Conservation (phyloP, 2,113 vertebrate species). For the Herpailurus yagouaroundi region DNA sequence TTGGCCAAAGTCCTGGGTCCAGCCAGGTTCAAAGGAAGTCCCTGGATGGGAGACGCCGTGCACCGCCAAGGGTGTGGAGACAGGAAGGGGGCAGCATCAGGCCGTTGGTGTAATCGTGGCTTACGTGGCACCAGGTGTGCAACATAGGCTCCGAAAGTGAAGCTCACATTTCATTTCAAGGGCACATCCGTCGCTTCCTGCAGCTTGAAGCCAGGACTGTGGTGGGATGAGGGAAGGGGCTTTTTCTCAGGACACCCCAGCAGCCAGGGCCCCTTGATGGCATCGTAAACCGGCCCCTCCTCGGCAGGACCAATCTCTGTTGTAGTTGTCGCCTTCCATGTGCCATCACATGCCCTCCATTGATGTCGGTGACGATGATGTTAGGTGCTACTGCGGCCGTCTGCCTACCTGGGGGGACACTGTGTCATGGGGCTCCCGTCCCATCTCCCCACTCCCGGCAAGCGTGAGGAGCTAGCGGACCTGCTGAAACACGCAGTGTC, state of each 20-base stretch:
- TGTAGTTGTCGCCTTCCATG: not conserved
- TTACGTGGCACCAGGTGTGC: not conserved
- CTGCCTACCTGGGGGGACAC: too few relatives aligned
- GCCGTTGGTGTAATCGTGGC: not conserved
- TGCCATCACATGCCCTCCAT: not conserved
- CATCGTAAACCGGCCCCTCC: not conserved
- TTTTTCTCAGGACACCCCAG: not conserved
- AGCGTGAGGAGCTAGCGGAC: fast-evolving
- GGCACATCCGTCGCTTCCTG: not conserved
- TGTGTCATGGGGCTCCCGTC: not conserved
- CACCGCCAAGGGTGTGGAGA: fast-evolving
- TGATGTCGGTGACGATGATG: not conserved
- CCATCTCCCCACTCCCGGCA: not conserved
- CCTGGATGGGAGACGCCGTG: not conserved
- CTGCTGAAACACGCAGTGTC: too few relatives aligned
- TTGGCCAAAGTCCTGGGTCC: not conserved
- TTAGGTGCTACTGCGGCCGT: too few relatives aligned
- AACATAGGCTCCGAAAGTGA: not conserved
- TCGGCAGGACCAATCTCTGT: not conserved
- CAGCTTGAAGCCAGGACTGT: not conserved
- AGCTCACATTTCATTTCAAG: not conserved
- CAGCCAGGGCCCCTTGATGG: not conserved
- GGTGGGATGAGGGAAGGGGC: not conserved
- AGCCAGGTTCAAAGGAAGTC: not conserved
- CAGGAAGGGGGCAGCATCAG: not conserved